Evolutionary conservation across 2,797 vertebrate species (phyloP).

Genomic region (Gambelia wislizenii): DNA sequence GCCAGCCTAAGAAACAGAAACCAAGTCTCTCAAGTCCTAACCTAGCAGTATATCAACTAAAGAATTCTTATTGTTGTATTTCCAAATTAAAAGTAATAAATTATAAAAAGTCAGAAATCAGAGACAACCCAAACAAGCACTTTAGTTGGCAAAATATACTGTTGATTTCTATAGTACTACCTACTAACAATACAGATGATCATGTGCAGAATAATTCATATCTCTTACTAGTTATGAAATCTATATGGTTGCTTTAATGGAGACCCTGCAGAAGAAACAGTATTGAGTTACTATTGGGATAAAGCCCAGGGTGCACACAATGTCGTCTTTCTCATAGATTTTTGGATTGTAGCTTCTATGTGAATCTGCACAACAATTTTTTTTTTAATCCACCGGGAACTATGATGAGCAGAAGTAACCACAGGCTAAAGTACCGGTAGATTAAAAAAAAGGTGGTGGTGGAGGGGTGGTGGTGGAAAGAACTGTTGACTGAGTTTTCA

Average conservation of each 20-base stretch:
- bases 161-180: slow-evolving; percentile 47
- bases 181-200: slow-evolving; percentile 42
- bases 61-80: neutral
- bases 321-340: neutral
- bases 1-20: neutral
- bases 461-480: no score
- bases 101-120: slow-evolving; percentile 25
- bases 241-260: slow-evolving; percentile 1
- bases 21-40: neutral
- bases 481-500: slow-evolving; percentile 77
- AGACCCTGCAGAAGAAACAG: neutral
- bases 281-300: neutral
- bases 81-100: slow-evolving; percentile 17
- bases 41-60: neutral
- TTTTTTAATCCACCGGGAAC: slow-evolving; percentile 25
- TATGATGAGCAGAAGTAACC: slow-evolving; percentile 54
- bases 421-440: slow-evolving; percentile 56
- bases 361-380: neutral
- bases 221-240: slow-evolving; percentile 39
- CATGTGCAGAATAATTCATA: slow-evolving; percentile 32
- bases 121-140: slow-evolving; percentile 42
- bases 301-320: neutral
- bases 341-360: slow-evolving; percentile 10
- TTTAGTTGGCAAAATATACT: slow-evolving; percentile 13
- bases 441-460: no score